A percentile compares a stretch with the other conserved stretches of the same genome.
These are phyloP conservation scores for Sinella curviseta DNA, from an alignment of 1,140 invertebrate genomes.

Conservation along the genomic window DNA sequence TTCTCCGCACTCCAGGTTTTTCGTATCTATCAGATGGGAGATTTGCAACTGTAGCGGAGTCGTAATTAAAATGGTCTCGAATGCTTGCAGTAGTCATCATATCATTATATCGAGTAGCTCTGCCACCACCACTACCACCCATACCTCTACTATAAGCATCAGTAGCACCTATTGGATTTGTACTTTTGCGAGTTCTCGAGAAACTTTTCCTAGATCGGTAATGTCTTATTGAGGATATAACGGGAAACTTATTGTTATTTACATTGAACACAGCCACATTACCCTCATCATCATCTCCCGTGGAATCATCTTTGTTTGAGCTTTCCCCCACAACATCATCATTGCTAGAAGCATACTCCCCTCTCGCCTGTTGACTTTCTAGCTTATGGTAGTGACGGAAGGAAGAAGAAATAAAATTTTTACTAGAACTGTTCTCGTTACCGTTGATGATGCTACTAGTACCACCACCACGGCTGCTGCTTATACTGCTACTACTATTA, in stretches of 20 bases:
- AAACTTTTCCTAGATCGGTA: conserved; percentile 48
- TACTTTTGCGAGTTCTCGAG: conserved; percentile 28
- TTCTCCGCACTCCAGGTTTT: conserved; percentile 4
- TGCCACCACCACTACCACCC: background rate
- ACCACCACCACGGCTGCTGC: background rate
- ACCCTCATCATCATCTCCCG: background rate
- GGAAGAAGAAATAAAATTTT: background rate
- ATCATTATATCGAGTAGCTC: background rate
- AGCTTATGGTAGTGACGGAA: background rate
- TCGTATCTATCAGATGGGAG: background rate
- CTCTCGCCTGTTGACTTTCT: conserved; percentile 19
- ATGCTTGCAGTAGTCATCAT: background rate
- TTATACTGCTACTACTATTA: background rate
- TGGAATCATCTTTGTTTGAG: background rate
- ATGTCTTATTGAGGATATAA: conserved; percentile 44
- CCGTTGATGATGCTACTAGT: too few relatives aligned
- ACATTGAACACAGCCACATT: conserved; percentile 2
- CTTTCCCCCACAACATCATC: background rate
- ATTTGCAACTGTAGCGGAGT: background rate
- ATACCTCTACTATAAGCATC: too few relatives aligned
- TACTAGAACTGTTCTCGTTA: background rate
- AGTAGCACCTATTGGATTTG: background rate
- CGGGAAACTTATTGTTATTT: conserved; percentile 27
- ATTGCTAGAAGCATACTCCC: background rate
- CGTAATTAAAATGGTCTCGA: background rate